Base-by-base conservation (phyloP, 2,888 invertebrate species). In the Suillia variegata region DNA sequence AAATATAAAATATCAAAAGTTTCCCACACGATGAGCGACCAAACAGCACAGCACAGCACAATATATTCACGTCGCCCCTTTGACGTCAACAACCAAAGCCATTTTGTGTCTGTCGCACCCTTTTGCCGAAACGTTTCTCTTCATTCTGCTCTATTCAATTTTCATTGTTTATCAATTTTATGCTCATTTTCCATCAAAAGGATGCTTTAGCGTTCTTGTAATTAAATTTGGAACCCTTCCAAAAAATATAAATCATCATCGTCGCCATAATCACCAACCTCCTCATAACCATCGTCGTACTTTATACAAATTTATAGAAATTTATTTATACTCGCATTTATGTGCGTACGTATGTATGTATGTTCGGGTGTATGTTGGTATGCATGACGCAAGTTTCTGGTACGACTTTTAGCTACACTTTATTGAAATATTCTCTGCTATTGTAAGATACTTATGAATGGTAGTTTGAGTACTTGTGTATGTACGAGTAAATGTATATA, bases 131-230 rank as follows among this genome's bases (percentile, higher is more conserved):
- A n/a, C 6, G 6, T n/a, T 38, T 4, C 38, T 10, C 38, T 38
- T 10, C 38, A n/a, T n/a, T 45, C 13, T 45, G 47, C 51, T 47
- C 68, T 70, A 73, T 77, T 73, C 75, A 73, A 74, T 76, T 78
- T 78, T 73, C 73, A 77, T 78, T 78, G 76, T 78, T 77, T 78
- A 77, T 78, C 74, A 77, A 78, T 78, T 78, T 77, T 73, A 71
- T 70, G 78, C 75, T 70, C 69, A 74, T 76, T 78, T 73, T 58
- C 58, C 53, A 53, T 58, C 53, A 34, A 24, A 48, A 49, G 47
- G 45, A 45, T 45, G 45, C 50, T 21, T 26, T 26, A 45, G 21
- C 56, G 45, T 18, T 34, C 38, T 71, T 67, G 64, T 77, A 79
- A 79, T 79, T 79, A 79, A 77, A 74, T 78, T 78, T 76, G 78